Base-by-base conservation (phyloP, 2,888 invertebrate species). In the Drosophila incognita region DNA sequence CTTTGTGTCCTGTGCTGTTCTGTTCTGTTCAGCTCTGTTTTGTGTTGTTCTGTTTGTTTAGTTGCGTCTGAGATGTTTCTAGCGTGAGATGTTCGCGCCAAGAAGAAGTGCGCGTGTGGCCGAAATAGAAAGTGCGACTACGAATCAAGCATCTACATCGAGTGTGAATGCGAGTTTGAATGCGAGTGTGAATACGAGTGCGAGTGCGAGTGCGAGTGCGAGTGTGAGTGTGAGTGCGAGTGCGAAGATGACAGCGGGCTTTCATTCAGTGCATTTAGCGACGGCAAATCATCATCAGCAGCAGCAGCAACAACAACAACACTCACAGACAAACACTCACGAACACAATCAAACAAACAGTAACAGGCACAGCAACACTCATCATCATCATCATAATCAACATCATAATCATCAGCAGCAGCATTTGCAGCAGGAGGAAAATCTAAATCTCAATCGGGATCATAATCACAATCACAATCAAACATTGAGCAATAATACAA, bases 61-160 rank as follows among this genome's bases (percentile, higher is more conserved):
- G 91, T 91, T 87, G 88, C 81, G 69, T 81, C 81, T 91, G 92
- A 91, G 91, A 91, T 91, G 91, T 86, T 90, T 90, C 85, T 84
- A 82, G 82, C 90, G 90, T 90, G 91, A 91, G 91, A 91, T 92
- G 91, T 92, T 87, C 81, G 81, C 89, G 82, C 70, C 80, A 83
- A 80, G 83, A 83, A 80, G 82, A 80, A 85, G 82, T 87, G 83
- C 86, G 86, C 87, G 88, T 60, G 83, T 87, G 75, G 83, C 74
- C 69, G 82, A 84, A 71, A 88, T 69, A 38, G 87, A 86, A 86
- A 76, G 74, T 71, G 80, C 81, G 68, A 76, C 68, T 18, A 6
- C 48, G 21, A 63, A 24, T 46, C 61, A 40, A 35, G 8, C 29
- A 31, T 4, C 31, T 4, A 21, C 33, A 24, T n/a, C 66, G 52